Evolutionary conservation across 2,797 vertebrate genomes (phyloP).

Genomic region (Fistularia commersonii): DNA sequence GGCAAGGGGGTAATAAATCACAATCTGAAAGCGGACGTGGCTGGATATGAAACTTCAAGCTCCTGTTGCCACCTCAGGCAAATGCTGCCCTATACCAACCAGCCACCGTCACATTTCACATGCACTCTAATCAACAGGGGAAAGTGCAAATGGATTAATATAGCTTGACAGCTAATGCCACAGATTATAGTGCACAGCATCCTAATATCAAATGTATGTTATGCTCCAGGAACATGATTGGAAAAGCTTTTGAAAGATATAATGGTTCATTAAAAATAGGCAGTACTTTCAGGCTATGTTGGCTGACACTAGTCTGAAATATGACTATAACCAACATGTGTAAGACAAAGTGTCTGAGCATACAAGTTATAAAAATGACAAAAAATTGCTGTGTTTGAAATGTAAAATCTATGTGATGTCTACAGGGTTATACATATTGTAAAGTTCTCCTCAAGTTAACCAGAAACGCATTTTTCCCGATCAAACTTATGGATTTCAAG

Average conservation of each 20-base stretch:
- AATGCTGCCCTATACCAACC: slow-evolving; percentile 71
- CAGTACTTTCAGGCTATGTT: slow-evolving; percentile 33
- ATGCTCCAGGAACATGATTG: slow-evolving; percentile 51
- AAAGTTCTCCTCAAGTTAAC: no score
- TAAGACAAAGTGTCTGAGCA: slow-evolving; percentile 1
- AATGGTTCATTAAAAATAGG: slow-evolving; percentile 48
- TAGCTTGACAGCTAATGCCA: slow-evolving; percentile 68
- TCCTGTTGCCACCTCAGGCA: slow-evolving; percentile 71
- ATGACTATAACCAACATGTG: slow-evolving; percentile 13
- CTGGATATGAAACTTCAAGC: slow-evolving; percentile 65
- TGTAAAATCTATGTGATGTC: no score
- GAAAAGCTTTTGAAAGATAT: slow-evolving; percentile 55
- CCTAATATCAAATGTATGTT: slow-evolving; percentile 59
- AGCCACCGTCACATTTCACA: slow-evolving; percentile 66
- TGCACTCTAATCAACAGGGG: slow-evolving; percentile 71
- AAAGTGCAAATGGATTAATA: slow-evolving; percentile 78
- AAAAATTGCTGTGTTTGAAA: slow-evolving; percentile 9
- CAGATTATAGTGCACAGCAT: slow-evolving; percentile 58
- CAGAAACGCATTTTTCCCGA: slow-evolving; percentile 9
- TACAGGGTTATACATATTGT: no score
- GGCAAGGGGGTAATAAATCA: slow-evolving; percentile 78
- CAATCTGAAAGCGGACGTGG: slow-evolving; percentile 69
- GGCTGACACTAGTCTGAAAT: slow-evolving; percentile 24
- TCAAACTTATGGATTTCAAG: slow-evolving; percentile 13
- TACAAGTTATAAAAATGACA: slow-evolving; percentile 10